Evolutionary conservation across 1,140 invertebrate species (phyloP).

Genomic region (Lepidurus arcticus): DNA sequence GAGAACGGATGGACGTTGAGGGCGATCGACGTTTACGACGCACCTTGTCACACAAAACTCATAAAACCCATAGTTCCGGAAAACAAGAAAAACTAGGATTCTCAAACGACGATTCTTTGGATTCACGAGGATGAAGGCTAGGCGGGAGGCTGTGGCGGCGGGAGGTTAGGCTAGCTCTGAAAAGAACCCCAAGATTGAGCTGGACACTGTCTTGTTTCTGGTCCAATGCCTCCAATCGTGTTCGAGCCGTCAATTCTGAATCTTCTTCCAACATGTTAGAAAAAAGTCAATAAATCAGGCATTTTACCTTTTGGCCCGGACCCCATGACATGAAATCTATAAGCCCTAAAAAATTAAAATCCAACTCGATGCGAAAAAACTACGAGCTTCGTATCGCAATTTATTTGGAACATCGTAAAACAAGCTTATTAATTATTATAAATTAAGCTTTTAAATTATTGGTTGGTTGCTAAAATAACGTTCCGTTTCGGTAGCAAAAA

Average conservation of each 20-base stretch:
- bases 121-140: too few species aligned
- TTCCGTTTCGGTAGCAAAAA: too few species aligned
- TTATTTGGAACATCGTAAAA: too few species aligned
- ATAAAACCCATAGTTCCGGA: constrained; percentile 15
- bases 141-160: too few species aligned
- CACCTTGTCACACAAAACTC: constrained; percentile 14
- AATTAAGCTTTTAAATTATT: too few species aligned
- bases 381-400: too few species aligned
- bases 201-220: background rate
- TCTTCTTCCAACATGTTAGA: background rate
- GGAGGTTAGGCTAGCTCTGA: too few species aligned
- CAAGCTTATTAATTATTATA: too few species aligned
- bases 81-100: background rate
- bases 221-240: background rate
- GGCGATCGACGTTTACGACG: background rate
- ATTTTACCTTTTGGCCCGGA: background rate
- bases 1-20: background rate
- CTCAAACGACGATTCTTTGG: background rate
- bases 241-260: background rate
- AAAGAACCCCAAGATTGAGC: background rate
- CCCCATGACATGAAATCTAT: too few species aligned
- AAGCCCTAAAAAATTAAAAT: too few species aligned
- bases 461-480: too few species aligned
- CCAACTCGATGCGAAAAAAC: too few species aligned
- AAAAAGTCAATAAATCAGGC: background rate